A percentile compares a stretch with the other conserved stretches of the same genome.
phyloP scores from a whole-genome alignment of 2,888 invertebrate species.

The Cosmopolites sordidus region DNA sequence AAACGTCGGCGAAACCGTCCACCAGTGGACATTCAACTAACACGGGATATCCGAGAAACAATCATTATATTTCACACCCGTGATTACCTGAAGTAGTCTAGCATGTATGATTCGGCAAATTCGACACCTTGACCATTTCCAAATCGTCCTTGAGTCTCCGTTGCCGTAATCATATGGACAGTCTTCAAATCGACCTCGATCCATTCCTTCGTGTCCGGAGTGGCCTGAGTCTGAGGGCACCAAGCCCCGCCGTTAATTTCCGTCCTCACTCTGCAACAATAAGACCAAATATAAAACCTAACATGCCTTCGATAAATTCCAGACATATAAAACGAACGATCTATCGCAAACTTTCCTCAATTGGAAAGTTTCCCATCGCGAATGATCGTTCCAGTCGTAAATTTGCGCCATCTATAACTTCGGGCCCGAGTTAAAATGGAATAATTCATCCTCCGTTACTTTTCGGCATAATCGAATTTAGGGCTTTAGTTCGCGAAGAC shows the following conservation, averaged over 20 bases:
- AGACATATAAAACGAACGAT: constrained; percentile 18
- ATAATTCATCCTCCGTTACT: not conserved
- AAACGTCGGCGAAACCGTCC: too few species aligned
- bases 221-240: constrained; percentile 82
- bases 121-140: constrained; percentile 87
- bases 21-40: too few species aligned
- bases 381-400: constrained; percentile 17
- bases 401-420: constrained; percentile 14
- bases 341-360: constrained; percentile 6
- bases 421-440: not conserved
- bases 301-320: constrained; percentile 4
- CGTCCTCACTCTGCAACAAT: constrained; percentile 65
- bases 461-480: not conserved
- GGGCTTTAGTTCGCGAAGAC: not conserved
- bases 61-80: too few species aligned
- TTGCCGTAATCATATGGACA: constrained; percentile 76
- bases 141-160: constrained; percentile 83
- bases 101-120: constrained; percentile 75
- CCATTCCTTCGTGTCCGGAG: constrained; percentile 73
- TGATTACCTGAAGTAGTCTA: constrained; percentile 72
- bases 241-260: constrained; percentile 86
- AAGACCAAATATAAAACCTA: constrained; percentile 25
- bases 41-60: too few species aligned
- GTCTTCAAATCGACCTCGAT: constrained; percentile 74
- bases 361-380: constrained; percentile 17